A percentile compares a stretch with the other conserved stretches of the same genome.
Conservation (phyloP, 2,113 vertebrate species). For the Phodopus roborovskii region DNA sequence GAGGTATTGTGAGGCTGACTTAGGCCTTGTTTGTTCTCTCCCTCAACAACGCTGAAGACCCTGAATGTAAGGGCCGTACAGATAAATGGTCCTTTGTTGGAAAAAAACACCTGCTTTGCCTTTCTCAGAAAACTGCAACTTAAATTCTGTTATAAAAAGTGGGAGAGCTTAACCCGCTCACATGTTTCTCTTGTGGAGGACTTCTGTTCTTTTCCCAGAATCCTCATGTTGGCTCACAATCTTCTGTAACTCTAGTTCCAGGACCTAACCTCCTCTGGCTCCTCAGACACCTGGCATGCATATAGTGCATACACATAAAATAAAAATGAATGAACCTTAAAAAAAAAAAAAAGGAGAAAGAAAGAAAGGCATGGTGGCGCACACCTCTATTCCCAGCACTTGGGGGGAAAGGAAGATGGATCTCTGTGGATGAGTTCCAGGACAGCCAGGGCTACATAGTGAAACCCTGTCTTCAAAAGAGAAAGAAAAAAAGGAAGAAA, state of each 20-base stretch:
- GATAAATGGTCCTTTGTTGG: too few relatives aligned
- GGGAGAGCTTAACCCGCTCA: too few relatives aligned
- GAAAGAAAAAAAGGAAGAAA: too few relatives aligned
- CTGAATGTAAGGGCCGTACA: too few relatives aligned
- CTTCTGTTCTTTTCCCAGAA: background rate
- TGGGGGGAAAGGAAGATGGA: background rate
- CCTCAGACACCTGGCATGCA: background rate
- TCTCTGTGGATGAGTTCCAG: background rate
- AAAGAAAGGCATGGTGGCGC: background rate
- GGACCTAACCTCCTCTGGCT: background rate
- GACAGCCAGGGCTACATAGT: background rate
- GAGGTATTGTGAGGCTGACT: too few relatives aligned
- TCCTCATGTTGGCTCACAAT: background rate
- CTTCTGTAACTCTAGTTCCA: background rate
- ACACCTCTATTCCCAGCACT: background rate
- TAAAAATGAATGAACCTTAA: background rate
- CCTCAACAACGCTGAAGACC: too few relatives aligned
- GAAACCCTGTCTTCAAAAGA: too few relatives aligned
- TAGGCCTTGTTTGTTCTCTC: too few relatives aligned
- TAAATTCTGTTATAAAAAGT: too few relatives aligned
- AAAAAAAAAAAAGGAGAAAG: background rate
- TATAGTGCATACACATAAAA: background rate
- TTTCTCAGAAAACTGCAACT: too few relatives aligned
- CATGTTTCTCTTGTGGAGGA: background rate
- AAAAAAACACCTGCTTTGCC: too few relatives aligned